Conservation (phyloP, 2,113 vertebrate species). For the Gadus chalcogrammus region DNA sequence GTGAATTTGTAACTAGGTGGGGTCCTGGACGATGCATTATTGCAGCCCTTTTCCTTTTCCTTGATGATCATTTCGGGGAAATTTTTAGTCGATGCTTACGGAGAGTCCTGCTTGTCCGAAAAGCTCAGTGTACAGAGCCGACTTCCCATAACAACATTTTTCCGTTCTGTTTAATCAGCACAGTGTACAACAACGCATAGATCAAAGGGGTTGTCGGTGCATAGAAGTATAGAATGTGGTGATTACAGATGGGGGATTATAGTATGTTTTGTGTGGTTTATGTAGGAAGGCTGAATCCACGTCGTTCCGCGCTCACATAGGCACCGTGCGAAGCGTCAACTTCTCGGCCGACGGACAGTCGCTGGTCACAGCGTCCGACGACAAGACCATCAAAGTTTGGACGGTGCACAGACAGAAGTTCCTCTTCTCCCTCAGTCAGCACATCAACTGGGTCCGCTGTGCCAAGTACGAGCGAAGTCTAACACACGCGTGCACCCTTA, state of each 20-base stretch:
- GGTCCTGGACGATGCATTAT: no score
- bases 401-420: conserved; percentile 92
- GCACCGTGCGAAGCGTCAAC: conserved; percentile 85
- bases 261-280: conserved; percentile 7
- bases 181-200: no score
- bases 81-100: no score
- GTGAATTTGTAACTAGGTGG: no score
- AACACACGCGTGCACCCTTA: neutral
- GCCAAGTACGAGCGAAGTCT: conserved; percentile 77
- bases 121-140: no score
- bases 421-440: conserved; percentile 89
- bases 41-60: no score
- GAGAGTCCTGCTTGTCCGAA: no score
- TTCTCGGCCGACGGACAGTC: conserved; percentile 90
- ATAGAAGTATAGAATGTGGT: neutral
- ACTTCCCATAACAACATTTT: no score
- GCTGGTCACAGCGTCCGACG: conserved; percentile 90
- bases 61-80: no score
- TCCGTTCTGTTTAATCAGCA: no score
- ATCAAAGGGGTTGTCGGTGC: neutral
- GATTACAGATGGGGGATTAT: neutral
- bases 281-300: conserved; percentile 91
- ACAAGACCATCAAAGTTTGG: conserved; percentile 97
- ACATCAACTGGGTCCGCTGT: conserved; percentile 99
- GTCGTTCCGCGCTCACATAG: conserved; percentile 87